Evolutionary conservation across 2,113 vertebrate species (phyloP).

Genomic region (Mus pahari): DNA sequence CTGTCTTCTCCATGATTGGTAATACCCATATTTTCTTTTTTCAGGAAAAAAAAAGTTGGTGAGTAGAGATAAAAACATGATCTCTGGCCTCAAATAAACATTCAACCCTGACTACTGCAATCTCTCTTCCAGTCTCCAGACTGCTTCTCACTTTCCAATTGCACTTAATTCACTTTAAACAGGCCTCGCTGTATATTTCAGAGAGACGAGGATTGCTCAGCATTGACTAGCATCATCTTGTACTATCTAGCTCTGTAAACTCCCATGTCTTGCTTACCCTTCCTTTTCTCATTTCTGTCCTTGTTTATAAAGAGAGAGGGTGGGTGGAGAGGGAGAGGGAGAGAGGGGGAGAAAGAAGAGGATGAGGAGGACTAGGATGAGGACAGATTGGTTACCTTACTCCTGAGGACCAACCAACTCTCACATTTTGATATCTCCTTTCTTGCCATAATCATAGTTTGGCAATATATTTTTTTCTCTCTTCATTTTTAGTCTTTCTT

Average conservation of each 20-base stretch:
- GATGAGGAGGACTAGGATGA: background rate
- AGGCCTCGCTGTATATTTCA: slow-evolving; percentile 3
- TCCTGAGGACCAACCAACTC: background rate
- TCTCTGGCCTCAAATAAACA: background rate
- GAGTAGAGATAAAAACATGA: background rate
- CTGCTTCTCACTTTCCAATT: background rate
- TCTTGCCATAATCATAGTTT: background rate
- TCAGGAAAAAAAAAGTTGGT: background rate
- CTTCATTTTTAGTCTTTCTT: slow-evolving; percentile 1
- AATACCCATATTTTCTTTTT: background rate
- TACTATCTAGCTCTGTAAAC: background rate
- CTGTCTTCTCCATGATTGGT: background rate
- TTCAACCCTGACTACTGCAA: background rate
- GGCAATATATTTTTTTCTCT: background rate
- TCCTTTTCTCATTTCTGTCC: background rate
- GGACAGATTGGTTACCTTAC: background rate
- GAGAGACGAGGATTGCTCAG: background rate
- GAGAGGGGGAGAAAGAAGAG: background rate
- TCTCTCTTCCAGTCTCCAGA: background rate
- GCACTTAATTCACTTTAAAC: background rate
- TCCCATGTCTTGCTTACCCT: background rate
- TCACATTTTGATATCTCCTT: background rate
- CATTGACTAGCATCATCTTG: background rate
- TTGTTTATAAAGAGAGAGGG: background rate
- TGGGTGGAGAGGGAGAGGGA: background rate